These are phyloP conservation scores for Hyppa rectilinea DNA, from an alignment of 2,888 invertebrate genomes.

Conservation along the genomic window DNA sequence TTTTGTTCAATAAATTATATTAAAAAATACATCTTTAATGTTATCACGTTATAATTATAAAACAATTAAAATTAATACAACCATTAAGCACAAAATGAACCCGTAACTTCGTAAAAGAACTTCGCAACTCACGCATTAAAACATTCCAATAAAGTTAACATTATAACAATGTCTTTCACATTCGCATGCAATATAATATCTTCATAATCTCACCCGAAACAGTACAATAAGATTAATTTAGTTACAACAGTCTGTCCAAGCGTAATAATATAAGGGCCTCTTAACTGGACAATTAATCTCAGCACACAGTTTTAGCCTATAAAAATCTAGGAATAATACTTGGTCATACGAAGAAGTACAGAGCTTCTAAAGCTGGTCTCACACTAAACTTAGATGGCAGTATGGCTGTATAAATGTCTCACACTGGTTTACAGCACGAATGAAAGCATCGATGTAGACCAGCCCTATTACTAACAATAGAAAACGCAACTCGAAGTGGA, in stretches of 20 bases:
- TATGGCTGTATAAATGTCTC: not conserved
- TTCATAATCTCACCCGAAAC: conserved; percentile 55
- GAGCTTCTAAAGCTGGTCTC: conserved; percentile 13
- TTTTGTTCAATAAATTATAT: conserved; percentile 60
- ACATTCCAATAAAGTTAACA: conserved; percentile 63
- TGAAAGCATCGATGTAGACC: not conserved
- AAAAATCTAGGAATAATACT: conserved; percentile 35
- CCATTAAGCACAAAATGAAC: conserved; percentile 65
- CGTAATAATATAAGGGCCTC: conserved; percentile 47
- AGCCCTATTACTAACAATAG: conserved; percentile 1
- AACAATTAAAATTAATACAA: conserved; percentile 64
- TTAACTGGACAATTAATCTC: conserved; percentile 22
- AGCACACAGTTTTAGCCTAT: conserved; percentile 15
- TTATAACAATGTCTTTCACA: conserved; percentile 61
- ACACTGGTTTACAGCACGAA: not conserved
- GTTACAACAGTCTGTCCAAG: conserved; percentile 55
- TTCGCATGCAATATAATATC: conserved; percentile 61
- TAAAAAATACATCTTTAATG: conserved; percentile 49
- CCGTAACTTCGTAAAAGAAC: conserved; percentile 59
- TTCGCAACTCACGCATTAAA: conserved; percentile 57
- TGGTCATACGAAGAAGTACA: conserved; percentile 42
- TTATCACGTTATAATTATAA: conserved; percentile 47
- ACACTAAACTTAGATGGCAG: conserved; percentile 13
- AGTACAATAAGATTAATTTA: conserved; percentile 39
- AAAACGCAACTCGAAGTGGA: not conserved